phyloP scores from a whole-genome alignment of 2,888 invertebrate species.

The Odontocolon sp. region DNA sequence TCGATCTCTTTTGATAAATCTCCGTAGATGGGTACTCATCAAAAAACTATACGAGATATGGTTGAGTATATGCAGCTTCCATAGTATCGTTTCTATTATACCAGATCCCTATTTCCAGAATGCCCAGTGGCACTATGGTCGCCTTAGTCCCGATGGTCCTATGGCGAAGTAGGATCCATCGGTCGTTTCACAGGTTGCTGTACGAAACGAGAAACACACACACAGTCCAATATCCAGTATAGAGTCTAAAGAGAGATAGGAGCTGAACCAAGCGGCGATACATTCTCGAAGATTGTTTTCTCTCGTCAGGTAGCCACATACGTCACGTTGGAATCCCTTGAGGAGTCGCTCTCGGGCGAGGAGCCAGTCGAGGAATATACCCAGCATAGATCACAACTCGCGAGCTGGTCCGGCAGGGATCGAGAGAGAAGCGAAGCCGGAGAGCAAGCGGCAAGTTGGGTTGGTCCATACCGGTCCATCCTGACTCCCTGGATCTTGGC shows the following conservation, averaged over 20 bases:
- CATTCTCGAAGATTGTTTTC: conserved; percentile 81
- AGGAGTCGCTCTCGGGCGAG: conserved; percentile 68
- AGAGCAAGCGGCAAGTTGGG: conserved; percentile 38
- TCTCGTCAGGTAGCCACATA: conserved; percentile 81
- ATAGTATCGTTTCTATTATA: conserved; percentile 41
- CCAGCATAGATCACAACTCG: conserved; percentile 79
- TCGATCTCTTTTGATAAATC: no score
- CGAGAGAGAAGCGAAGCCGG: conserved; percentile 32
- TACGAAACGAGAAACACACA: conserved; percentile 51
- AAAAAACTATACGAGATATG: no score
- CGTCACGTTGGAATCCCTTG: conserved; percentile 78
- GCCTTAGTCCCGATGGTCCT: conserved; percentile 44
- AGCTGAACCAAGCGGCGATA: conserved; percentile 71
- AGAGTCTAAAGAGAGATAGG: conserved; percentile 33
- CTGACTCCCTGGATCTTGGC: conserved; percentile 33
- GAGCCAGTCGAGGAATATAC: conserved; percentile 74
- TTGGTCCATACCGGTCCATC: conserved; percentile 33
- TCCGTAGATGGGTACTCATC: no score
- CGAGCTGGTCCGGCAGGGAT: conserved; percentile 67
- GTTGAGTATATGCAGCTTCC: no score
- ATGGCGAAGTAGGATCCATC: conserved; percentile 53
- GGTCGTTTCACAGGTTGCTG: conserved; percentile 46
- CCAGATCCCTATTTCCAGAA: conserved; percentile 40
- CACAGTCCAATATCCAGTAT: conserved; percentile 1
- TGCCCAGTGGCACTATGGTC: conserved; percentile 52